Conservation (phyloP, 2,888 invertebrate species). For the Eumacrocentrus americanus region DNA sequence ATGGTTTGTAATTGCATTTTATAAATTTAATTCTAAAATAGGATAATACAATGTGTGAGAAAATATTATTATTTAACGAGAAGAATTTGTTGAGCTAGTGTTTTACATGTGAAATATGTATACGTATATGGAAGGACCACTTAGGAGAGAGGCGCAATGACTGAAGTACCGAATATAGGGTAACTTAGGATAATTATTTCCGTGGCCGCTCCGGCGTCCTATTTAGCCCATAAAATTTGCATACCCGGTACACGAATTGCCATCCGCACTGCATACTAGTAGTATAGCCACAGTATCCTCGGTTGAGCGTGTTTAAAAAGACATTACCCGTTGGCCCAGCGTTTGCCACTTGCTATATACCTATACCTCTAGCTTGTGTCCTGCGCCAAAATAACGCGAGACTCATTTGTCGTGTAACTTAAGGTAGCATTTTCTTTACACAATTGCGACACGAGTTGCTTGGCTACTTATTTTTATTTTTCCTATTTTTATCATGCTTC, state of each 20-base stretch:
- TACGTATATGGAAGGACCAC: too few species aligned
- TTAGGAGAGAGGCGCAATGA: slow-evolving; percentile 35
- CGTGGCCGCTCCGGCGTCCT: slow-evolving; percentile 44
- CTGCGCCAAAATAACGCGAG: slow-evolving; percentile 25
- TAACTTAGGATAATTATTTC: slow-evolving; percentile 51
- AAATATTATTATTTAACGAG: too few species aligned
- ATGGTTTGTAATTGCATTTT: too few species aligned
- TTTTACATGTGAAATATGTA: too few species aligned
- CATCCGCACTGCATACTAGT: slow-evolving; percentile 21
- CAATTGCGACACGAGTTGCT: slow-evolving; percentile 14
- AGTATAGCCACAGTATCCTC: slow-evolving; percentile 21
- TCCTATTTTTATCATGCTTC: not conserved
- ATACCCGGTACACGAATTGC: slow-evolving; percentile 38
- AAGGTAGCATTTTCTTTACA: slow-evolving; percentile 20
- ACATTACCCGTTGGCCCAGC: slow-evolving; percentile 24
- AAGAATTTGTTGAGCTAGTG: too few species aligned
- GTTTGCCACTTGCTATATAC: too few species aligned
- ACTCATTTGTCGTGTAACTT: slow-evolving; percentile 21
- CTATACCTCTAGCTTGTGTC: slow-evolving; percentile 22
- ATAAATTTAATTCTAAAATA: too few species aligned
- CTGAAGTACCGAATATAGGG: slow-evolving; percentile 44
- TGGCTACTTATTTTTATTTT: slow-evolving; percentile 11
- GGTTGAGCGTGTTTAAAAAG: slow-evolving; percentile 32
- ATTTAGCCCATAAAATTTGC: slow-evolving; percentile 54
- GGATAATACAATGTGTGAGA: too few species aligned